Conservation (phyloP, 2,888 invertebrate species). For the Folsomia manolachei region DNA sequence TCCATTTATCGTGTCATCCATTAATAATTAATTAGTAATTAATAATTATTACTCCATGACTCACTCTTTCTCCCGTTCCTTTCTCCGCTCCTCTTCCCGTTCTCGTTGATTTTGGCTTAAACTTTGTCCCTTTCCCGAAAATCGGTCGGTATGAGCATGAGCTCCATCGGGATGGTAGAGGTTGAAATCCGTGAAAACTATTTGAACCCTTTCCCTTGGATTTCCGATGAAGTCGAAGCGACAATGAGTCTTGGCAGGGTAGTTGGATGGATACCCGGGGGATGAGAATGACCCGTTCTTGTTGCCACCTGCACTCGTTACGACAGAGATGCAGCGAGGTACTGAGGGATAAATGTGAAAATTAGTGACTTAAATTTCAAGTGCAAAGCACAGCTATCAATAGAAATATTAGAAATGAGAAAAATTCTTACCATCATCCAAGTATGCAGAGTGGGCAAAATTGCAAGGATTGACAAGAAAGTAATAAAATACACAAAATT, state of each 20-base stretch:
- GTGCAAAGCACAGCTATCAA: not conserved
- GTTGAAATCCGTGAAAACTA: conserved; percentile 80
- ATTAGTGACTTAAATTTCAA: too few species aligned
- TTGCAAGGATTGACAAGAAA: too few species aligned
- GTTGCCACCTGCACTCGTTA: conserved; percentile 65
- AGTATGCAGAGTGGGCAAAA: not conserved
- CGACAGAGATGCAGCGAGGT: conserved; percentile 35
- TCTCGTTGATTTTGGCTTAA: conserved; percentile 10
- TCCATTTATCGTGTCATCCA: too few species aligned
- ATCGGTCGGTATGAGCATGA: conserved; percentile 28
- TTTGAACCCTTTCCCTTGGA: conserved; percentile 78
- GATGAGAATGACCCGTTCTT: conserved; percentile 81
- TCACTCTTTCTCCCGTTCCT: conserved; percentile 20
- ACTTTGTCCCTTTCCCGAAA: not conserved
- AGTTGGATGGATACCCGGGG: conserved; percentile 78
- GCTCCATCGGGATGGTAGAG: conserved; percentile 62
- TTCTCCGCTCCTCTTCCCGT: conserved; percentile 16
- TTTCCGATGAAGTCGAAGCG: conserved; percentile 86
- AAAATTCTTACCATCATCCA: conserved; percentile 3
- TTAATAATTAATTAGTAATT: too few species aligned
- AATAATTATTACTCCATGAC: too few species aligned
- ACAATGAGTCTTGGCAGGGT: conserved; percentile 76
- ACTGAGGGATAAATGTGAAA: too few species aligned
- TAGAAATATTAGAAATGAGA: not conserved
- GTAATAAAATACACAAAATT: too few species aligned